These are phyloP conservation scores for Aphyosemion australe DNA, from an alignment of 2,113 vertebrate genomes.

Conservation along the genomic window DNA sequence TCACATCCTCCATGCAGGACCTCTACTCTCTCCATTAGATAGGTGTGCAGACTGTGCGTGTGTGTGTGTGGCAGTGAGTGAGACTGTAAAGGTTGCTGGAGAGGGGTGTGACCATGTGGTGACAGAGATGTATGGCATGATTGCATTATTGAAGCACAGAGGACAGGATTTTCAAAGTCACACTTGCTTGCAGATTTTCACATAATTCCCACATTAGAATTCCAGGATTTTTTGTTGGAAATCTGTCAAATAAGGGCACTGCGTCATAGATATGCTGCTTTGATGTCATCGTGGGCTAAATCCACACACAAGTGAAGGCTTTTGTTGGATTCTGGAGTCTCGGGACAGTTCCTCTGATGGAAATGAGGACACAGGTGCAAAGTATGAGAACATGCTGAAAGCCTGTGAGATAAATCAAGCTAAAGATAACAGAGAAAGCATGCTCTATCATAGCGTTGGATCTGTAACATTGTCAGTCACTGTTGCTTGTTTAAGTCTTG, in stretches of 20 bases:
- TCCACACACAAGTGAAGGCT: constrained; percentile 1
- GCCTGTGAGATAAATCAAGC: constrained; percentile 19
- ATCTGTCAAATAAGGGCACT: not conserved
- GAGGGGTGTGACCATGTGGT: constrained; percentile 68
- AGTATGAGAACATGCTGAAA: constrained; percentile 12
- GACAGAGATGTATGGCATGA: constrained; percentile 75
- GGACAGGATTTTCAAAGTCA: constrained; percentile 69
- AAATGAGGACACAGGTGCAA: constrained; percentile 6
- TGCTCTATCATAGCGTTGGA: constrained; percentile 9
- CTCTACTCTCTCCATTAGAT: constrained; percentile 69
- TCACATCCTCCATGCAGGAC: constrained; percentile 77
- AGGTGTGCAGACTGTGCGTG: constrained; percentile 50
- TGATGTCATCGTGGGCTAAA: not conserved
- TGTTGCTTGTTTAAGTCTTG: constrained; percentile 22
- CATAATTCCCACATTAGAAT: not conserved
- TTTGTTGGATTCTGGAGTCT: constrained; percentile 16
- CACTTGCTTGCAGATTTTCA: constrained; percentile 16
- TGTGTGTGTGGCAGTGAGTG: constrained; percentile 33
- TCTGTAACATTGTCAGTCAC: constrained; percentile 23
- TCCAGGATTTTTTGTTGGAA: not conserved
- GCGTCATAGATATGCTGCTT: not conserved
- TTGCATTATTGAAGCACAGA: constrained; percentile 67
- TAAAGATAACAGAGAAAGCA: constrained; percentile 18
- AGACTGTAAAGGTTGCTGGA: constrained; percentile 57
- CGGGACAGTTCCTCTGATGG: constrained; percentile 7